Percentiles rank a stretch among this genome's conserved stretches.
phyloP scores from a whole-genome alignment of 2,888 invertebrate genomes.

The Sepiola atlantica region DNA sequence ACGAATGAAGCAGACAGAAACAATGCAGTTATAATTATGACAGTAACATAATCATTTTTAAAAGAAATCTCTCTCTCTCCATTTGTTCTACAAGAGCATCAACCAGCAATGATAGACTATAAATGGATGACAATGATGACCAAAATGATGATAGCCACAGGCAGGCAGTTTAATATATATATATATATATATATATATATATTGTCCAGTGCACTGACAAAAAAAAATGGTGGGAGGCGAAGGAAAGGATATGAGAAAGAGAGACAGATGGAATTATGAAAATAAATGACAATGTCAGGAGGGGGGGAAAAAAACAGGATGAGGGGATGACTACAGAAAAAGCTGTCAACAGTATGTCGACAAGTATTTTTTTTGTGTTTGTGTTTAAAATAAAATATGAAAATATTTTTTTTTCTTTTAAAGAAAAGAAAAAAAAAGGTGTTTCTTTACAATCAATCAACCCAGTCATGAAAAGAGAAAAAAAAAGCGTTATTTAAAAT shows the following conservation, averaged over 20 bases:
- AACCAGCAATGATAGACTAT: not conserved
- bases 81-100: not conserved
- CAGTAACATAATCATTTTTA: not conserved
- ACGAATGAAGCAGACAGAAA: not conserved
- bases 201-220: not conserved
- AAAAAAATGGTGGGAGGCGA: not conserved
- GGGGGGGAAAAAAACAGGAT: not conserved
- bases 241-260: not conserved
- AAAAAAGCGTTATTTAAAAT: too few species aligned
- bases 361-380: not conserved
- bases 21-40: not conserved
- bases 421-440: too few species aligned
- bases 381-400: not conserved
- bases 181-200: too few species aligned
- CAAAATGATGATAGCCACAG: not conserved
- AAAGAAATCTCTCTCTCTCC: not conserved
- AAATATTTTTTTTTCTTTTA: too few species aligned
- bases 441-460: too few species aligned
- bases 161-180: not conserved
- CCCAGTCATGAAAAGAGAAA: too few species aligned
- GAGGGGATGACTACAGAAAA: not conserved
- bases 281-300: not conserved
- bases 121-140: not conserved
- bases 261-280: not conserved
- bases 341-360: not conserved